Percentiles rank a stretch among this genome's conserved stretches.
Evolutionary conservation across 2,113 vertebrate species (phyloP).

Genomic region (Neotragus pygmaeus): DNA sequence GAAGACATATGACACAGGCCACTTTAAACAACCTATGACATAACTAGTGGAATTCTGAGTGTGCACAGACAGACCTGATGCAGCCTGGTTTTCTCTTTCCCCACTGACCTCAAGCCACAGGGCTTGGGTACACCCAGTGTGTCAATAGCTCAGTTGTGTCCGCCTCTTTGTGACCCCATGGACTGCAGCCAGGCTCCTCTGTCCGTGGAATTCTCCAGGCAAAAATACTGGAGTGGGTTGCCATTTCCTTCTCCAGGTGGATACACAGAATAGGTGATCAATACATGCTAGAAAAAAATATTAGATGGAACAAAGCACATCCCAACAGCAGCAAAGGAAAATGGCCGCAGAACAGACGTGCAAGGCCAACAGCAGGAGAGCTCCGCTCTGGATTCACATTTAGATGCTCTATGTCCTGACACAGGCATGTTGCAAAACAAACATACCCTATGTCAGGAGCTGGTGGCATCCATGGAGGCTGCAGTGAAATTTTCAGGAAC

Average conservation of each 20-base stretch:
- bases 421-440: not conserved
- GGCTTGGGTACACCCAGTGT: accelerated
- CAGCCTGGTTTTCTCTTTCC: not conserved
- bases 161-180: not conserved
- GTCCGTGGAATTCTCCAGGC: not conserved
- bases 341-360: not conserved
- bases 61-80: not conserved
- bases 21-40: not conserved
- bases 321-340: not conserved
- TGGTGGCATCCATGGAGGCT: not conserved
- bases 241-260: not conserved
- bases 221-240: not conserved
- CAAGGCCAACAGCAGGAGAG: accelerated
- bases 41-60: not conserved
- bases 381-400: not conserved
- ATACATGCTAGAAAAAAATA: not conserved
- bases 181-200: not conserved
- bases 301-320: not conserved
- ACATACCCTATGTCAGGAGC: too few relatives aligned
- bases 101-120: not conserved
- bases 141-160: not conserved
- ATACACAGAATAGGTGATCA: not conserved
- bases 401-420: not conserved
- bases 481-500: not conserved
- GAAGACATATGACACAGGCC: not conserved